These are phyloP conservation scores for Pagrus major DNA, from an alignment of 2,113 vertebrate species.

Conservation along the genomic window DNA sequence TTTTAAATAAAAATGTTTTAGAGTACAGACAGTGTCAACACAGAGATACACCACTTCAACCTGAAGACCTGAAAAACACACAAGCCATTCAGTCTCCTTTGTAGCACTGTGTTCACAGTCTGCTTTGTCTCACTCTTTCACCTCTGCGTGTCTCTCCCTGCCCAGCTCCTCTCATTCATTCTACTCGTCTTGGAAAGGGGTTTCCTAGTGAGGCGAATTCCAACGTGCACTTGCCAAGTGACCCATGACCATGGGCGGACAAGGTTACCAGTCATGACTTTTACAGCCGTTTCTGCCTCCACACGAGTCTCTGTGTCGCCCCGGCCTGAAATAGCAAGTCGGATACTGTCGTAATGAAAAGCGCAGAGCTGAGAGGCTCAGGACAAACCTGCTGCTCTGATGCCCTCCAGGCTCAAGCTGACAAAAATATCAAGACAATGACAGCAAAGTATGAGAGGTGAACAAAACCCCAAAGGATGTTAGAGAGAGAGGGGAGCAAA, in stretches of 20 bases:
- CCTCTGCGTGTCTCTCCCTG: conserved; percentile 70
- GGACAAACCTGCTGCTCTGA: conserved; percentile 88
- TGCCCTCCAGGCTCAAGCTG: conserved; percentile 92
- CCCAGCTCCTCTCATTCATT: conserved; percentile 75
- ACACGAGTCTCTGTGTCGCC: conserved; percentile 82
- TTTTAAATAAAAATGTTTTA: neutral
- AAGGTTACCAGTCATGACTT: conserved; percentile 80
- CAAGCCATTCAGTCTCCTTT: conserved; percentile 43
- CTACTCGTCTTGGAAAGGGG: conserved; percentile 63
- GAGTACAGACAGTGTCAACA: neutral
- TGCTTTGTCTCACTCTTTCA: conserved; percentile 88
- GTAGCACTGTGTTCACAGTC: conserved; percentile 81
- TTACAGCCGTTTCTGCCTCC: conserved; percentile 75
- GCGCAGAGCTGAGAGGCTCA: conserved; percentile 80
- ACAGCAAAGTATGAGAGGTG: conserved; percentile 92
- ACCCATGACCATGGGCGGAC: conserved; percentile 86
- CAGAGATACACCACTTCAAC: neutral
- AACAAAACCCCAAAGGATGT: conserved; percentile 81
- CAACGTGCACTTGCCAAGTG: conserved; percentile 81
- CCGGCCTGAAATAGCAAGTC: conserved; percentile 88
- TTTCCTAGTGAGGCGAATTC: conserved; percentile 88
- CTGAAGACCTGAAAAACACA: conserved; percentile 40
- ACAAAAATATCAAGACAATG: conserved; percentile 94
- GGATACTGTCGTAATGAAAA: conserved; percentile 82
- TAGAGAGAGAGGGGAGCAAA: conserved; percentile 62